Evolutionary conservation across 2,888 invertebrate species (phyloP).

Genomic region (Tethea ocularis): DNA sequence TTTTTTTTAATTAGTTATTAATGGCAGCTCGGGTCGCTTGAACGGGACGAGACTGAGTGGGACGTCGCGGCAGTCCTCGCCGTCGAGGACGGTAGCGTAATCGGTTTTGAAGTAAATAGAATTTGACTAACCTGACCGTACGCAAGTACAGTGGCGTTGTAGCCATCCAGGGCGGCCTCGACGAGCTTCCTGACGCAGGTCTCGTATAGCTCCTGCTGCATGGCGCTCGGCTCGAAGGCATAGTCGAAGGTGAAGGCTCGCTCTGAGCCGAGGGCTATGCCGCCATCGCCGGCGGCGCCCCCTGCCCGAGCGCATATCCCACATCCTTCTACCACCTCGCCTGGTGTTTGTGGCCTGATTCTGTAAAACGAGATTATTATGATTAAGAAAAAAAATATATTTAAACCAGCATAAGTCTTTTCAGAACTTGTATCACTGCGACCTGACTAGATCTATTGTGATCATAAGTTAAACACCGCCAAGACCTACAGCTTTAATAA

Average conservation of each 20-base stretch:
- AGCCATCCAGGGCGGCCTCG: conserved; percentile 96
- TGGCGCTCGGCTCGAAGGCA: conserved; percentile 92
- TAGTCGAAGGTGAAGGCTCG: conserved; percentile 98
- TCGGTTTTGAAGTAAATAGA: background rate
- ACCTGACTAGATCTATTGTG: too few species aligned
- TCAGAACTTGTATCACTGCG: too few species aligned
- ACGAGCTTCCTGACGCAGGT: conserved; percentile 93
- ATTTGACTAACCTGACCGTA: conserved; percentile 91
- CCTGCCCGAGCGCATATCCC: conserved; percentile 95
- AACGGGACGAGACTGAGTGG: too few species aligned
- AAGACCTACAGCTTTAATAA: too few species aligned
- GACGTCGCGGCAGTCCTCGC: too few species aligned
- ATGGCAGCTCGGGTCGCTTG: too few species aligned
- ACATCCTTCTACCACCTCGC: conserved; percentile 97
- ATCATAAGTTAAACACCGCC: too few species aligned
- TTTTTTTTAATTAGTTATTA: too few species aligned
- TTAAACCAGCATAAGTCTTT: too few species aligned
- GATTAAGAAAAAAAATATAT: too few species aligned
- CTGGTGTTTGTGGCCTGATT: conserved; percentile 96
- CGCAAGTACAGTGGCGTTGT: conserved; percentile 98
- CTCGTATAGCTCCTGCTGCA: conserved; percentile 91
- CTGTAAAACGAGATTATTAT: conserved; percentile 72
- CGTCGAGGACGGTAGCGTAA: too few species aligned
- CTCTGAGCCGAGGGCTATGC: conserved; percentile 95
- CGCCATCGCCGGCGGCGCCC: conserved; percentile 95